Conservation (phyloP, 2,888 invertebrate species). For the Sinelater perroti region DNA sequence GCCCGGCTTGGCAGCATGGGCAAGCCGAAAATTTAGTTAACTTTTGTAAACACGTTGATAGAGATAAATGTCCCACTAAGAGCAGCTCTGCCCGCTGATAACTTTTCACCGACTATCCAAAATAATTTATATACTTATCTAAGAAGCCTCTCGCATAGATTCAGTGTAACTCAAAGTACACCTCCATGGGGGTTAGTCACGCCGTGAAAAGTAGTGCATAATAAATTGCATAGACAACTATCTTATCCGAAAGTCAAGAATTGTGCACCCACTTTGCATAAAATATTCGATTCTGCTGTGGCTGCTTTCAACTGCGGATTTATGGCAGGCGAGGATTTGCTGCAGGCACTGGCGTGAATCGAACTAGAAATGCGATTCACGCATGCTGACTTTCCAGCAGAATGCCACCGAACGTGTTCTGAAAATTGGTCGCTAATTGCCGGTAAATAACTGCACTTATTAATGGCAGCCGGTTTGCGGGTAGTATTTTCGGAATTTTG, state of each 20-base stretch:
- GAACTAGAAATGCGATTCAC: constrained; percentile 17
- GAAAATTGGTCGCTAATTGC: constrained; percentile 15
- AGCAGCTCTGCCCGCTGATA: not conserved
- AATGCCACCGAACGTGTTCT: constrained; percentile 12
- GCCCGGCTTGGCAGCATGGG: too few relatives aligned
- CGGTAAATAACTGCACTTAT: constrained; percentile 13
- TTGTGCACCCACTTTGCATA: constrained; percentile 6
- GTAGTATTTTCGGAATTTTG: not conserved
- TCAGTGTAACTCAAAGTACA: not conserved
- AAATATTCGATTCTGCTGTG: constrained; percentile 15
- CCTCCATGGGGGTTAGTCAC: not conserved
- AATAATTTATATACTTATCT: not conserved
- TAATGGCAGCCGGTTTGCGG: not conserved
- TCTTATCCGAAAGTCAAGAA: not conserved
- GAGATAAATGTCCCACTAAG: constrained; percentile 2
- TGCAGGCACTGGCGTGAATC: constrained; percentile 12
- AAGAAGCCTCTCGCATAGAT: too few relatives aligned
- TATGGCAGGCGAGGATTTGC: constrained; percentile 10
- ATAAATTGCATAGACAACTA: not conserved
- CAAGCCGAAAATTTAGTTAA: constrained; percentile 2
- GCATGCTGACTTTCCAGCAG: constrained; percentile 12
- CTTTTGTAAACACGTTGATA: constrained; percentile 2
- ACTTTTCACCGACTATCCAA: not conserved
- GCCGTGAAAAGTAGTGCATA: not conserved
- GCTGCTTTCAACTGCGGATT: constrained; percentile 5